These are phyloP conservation scores for Campylomormyrus numenius DNA, from an alignment of 2,113 vertebrate genomes.

Conservation along the genomic window DNA sequence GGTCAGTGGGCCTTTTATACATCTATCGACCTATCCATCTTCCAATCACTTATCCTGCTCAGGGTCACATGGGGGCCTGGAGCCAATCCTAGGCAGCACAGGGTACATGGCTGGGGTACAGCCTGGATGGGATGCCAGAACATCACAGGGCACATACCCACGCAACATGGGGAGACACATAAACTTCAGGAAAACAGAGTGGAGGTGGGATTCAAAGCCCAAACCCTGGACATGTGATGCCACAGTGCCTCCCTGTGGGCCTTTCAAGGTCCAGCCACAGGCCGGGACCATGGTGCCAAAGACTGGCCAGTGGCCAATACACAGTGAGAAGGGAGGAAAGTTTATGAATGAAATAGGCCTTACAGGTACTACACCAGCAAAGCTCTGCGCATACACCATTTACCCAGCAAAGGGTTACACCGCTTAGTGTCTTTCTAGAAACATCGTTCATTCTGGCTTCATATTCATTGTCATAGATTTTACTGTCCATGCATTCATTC, in stretches of 20 bases:
- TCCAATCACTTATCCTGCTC: neutral
- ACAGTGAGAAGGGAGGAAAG: neutral
- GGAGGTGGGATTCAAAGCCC: neutral
- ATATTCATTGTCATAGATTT: neutral
- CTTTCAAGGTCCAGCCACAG: neutral
- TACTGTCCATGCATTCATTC: neutral
- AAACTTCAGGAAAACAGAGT: neutral
- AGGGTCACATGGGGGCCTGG: neutral
- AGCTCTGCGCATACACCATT: neutral
- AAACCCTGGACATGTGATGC: neutral
- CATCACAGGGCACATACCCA: neutral
- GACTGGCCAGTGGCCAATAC: neutral
- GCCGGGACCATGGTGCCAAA: neutral
- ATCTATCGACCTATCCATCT: neutral
- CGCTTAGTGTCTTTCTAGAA: neutral
- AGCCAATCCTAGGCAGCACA: neutral
- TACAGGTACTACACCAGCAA: neutral
- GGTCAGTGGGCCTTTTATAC: conserved; percentile 19
- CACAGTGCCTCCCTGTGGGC: neutral
- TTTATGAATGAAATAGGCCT: neutral
- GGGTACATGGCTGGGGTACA: neutral
- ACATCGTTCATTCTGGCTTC: neutral
- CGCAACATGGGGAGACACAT: neutral
- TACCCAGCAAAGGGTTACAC: neutral
- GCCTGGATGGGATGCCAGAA: neutral